Conservation (phyloP, 2,888 invertebrate genomes). For the Sclerodermus sp. region DNA sequence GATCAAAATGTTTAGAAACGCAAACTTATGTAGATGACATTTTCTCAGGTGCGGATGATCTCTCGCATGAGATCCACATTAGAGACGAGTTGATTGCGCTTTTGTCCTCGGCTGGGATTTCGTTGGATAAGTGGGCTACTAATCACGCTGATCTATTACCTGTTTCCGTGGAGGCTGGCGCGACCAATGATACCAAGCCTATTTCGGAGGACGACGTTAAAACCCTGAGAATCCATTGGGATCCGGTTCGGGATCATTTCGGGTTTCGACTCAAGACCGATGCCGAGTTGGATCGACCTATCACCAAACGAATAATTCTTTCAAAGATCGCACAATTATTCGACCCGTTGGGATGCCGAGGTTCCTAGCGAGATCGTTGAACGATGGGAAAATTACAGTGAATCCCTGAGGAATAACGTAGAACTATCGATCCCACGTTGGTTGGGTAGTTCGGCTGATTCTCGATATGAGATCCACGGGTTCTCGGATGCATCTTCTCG, state of each 20-base stretch:
- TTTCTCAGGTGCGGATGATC: background rate
- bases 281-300: background rate
- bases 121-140: background rate
- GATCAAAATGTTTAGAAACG: background rate
- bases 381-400: slow-evolving; percentile 8
- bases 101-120: background rate
- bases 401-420: background rate
- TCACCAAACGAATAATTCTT: background rate
- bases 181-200: background rate
- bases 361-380: background rate
- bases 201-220: background rate
- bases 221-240: background rate
- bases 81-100: background rate
- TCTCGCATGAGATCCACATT: background rate
- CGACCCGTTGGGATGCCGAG: slow-evolving; percentile 14
- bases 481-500: slow-evolving; percentile 17
- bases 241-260: background rate
- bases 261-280: background rate
- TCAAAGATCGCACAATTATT: slow-evolving; percentile 6
- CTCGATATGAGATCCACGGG: slow-evolving; percentile 8
- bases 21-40: background rate
- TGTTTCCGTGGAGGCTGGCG: no score
- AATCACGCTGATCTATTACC: background rate
- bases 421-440: background rate
- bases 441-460: background rate